These are phyloP conservation scores for Leucoraja ocellata DNA, from an alignment of 2,797 vertebrate species.

Conservation along the genomic window DNA sequence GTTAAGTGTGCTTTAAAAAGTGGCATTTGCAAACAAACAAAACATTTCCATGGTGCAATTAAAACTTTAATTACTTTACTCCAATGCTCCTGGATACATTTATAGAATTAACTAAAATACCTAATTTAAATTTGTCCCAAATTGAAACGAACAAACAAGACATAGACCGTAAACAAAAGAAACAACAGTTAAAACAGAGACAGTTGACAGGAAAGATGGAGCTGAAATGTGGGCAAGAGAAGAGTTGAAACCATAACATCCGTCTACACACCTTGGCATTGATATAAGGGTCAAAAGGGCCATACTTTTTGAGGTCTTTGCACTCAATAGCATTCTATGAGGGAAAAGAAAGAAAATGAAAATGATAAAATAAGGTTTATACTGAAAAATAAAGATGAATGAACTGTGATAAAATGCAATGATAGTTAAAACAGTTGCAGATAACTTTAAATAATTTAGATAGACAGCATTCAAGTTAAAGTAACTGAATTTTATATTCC, in stretches of 20 bases:
- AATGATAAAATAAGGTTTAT: slow-evolving; percentile 45
- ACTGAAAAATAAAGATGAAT: slow-evolving; percentile 37
- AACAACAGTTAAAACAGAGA: slow-evolving; percentile 23
- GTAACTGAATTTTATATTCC: neutral
- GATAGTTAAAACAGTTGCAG: slow-evolving; percentile 12
- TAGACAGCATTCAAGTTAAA: slow-evolving; percentile 9
- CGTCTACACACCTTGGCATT: slow-evolving; percentile 98
- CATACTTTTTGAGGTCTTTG: slow-evolving; percentile 99
- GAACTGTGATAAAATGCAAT: slow-evolving; percentile 33
- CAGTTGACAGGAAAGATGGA: slow-evolving; percentile 39
- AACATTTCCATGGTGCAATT: neutral
- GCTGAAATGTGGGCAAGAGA: slow-evolving; percentile 28
- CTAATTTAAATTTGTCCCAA: neutral
- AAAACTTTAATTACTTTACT: neutral
- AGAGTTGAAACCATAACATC: slow-evolving; percentile 8
- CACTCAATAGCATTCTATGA: slow-evolving; percentile 95
- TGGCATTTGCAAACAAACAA: neutral
- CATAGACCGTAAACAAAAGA: neutral
- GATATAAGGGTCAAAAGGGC: slow-evolving; percentile 99
- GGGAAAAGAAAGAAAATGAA: slow-evolving; percentile 70
- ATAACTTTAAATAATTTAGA: slow-evolving; percentile 11
- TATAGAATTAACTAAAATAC: too few relatives aligned
- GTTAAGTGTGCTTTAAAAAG: neutral
- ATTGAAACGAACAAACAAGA: neutral
- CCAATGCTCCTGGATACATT: neutral